These are phyloP conservation scores for Aramus guarauna DNA, from an alignment of 2,113 vertebrate species.

Conservation along the genomic window DNA sequence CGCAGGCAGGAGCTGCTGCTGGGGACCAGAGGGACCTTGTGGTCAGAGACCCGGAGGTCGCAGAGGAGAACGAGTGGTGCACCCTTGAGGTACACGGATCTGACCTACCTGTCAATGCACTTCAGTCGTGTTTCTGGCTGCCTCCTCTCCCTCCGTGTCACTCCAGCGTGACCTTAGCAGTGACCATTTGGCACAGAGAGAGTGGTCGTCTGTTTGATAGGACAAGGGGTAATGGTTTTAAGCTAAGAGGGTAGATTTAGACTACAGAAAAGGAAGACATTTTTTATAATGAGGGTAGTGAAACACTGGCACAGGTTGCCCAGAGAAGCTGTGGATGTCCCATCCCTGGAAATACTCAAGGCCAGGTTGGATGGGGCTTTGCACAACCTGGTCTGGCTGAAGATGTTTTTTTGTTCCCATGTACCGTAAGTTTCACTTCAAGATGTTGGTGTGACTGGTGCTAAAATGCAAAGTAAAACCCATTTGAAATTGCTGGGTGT, in stretches of 20 bases:
- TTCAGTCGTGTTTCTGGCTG: neutral
- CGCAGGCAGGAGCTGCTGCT: neutral
- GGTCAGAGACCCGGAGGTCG: neutral
- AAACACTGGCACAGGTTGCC: too few species aligned
- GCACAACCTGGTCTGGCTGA: too few species aligned
- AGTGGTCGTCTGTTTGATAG: neutral
- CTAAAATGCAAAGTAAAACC: neutral
- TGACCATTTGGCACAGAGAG: neutral
- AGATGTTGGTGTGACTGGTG: neutral
- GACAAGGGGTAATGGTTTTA: too few species aligned
- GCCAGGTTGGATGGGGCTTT: too few species aligned
- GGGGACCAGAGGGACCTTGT: neutral
- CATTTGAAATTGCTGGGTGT: slow-evolving; percentile 1
- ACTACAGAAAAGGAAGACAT: too few species aligned
- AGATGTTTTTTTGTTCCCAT: neutral
- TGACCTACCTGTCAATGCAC: neutral
- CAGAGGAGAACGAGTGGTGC: neutral
- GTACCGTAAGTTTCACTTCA: neutral
- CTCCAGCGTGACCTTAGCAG: neutral
- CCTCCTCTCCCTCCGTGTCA: neutral
- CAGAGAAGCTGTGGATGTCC: too few species aligned
- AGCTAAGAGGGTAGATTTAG: too few species aligned
- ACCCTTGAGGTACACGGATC: neutral
- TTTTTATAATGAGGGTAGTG: too few species aligned
- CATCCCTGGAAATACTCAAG: too few species aligned